Conservation (phyloP, 1,140 invertebrate species). For the Dreissena rostriformis region DNA sequence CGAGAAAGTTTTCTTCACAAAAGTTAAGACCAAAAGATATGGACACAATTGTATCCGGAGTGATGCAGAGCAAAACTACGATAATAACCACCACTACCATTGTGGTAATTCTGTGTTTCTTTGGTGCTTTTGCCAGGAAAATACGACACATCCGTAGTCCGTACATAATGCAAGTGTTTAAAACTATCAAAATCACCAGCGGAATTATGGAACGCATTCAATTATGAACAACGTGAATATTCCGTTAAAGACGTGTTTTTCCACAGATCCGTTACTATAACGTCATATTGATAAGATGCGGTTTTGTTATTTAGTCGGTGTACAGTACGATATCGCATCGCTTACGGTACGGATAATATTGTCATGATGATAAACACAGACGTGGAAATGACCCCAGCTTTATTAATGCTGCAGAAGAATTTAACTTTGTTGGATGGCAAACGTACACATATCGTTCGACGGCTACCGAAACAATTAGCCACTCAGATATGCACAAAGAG, state of each 20-base stretch:
- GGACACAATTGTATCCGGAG: conserved; percentile 86
- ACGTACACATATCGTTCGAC: conserved; percentile 97
- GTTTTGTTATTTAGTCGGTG: conserved; percentile 60
- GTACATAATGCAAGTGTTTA: conserved; percentile 87
- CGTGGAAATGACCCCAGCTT: conserved; percentile 66
- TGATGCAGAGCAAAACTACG: conserved; percentile 88
- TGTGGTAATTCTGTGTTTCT: conserved; percentile 85
- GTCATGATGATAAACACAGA: conserved; percentile 74
- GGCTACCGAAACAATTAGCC: conserved; percentile 96
- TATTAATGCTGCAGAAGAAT: conserved; percentile 88
- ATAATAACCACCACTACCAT: conserved; percentile 89
- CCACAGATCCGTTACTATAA: conserved; percentile 73
- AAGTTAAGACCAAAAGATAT: conserved; percentile 78
- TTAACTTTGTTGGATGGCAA: conserved; percentile 93
- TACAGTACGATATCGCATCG: conserved; percentile 73
- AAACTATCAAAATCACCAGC: conserved; percentile 68
- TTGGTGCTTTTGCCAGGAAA: conserved; percentile 56
- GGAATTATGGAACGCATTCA: conserved; percentile 86
- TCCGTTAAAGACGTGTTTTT: conserved; percentile 84
- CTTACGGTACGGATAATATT: conserved; percentile 75
- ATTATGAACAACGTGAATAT: conserved; percentile 86
- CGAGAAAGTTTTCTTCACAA: conserved; percentile 77
- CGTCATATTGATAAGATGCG: conserved; percentile 46
- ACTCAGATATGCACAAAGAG: conserved; percentile 86
- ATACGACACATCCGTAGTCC: conserved; percentile 83